Evolutionary conservation across 2,888 invertebrate genomes (phyloP).

Genomic region (Mythimna ferrago): DNA sequence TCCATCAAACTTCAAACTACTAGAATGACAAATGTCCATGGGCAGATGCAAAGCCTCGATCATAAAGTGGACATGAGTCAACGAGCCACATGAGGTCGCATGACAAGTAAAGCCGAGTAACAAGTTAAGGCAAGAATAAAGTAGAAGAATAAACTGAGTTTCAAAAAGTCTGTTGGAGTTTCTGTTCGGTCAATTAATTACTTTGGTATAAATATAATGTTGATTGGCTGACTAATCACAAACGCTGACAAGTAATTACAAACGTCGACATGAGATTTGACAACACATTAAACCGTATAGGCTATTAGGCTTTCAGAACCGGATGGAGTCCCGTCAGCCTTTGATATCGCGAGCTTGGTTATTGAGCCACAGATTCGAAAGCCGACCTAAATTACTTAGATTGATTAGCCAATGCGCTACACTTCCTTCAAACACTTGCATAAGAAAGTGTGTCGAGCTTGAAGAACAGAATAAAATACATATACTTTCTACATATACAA

Average conservation of each 20-base stretch:
- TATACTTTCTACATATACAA: no score
- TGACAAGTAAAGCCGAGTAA: no score
- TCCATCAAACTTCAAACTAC: no score
- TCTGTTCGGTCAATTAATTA: neutral
- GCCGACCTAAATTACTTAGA: constrained; percentile 8
- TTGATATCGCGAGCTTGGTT: constrained; percentile 6
- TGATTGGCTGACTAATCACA: constrained; percentile 4
- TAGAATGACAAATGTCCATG: no score
- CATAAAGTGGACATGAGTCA: no score
- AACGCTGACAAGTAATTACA: neutral
- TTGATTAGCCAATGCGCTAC: neutral
- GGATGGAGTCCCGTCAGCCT: neutral
- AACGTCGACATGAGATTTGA: constrained; percentile 1
- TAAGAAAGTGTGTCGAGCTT: no score
- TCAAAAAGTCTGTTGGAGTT: neutral
- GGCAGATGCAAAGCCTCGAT: no score
- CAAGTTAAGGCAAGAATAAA: no score
- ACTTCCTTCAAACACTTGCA: neutral
- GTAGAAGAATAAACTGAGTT: no score
- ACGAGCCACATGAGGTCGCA: no score
- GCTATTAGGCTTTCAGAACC: neutral
- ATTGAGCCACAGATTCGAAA: constrained; percentile 7
- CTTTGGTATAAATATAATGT: no score
- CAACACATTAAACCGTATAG: constrained; percentile 16
- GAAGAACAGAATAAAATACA: no score